Base-by-base conservation (phyloP, 2,888 invertebrate genomes). In the Nymphalis c-album region DNA sequence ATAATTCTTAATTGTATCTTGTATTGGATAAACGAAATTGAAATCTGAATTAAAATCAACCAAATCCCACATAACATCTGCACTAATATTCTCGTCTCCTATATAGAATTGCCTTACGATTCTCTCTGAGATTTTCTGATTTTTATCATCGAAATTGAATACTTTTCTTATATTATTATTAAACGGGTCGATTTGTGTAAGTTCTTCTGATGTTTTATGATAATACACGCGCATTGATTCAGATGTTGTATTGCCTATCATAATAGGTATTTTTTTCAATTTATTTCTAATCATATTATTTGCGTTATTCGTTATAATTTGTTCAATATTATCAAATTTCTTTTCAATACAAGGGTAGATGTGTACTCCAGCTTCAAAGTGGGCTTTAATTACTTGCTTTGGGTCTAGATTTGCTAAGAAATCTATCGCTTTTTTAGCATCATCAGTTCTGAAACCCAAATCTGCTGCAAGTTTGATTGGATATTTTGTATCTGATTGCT, bases 311-410 rank as follows among this genome's bases (percentile, higher is more conserved):
- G 60, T 6, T 26, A 61, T 48, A 18, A 59, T 18, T 22, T 18
- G 59, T 18, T 78, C 77, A 35, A 77, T 57, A 46, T 67, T 69
- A 17, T 74, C 22, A 48, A 75, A 72, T 45, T 71, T 70, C 50
- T 73, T 71, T 78, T 88, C 88, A n/a, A 86, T 75, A 63, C 86
- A 86, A 3, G 83, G 81, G 22, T 60, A 61, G 58, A 80, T 80
- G 1, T 1, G 1, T 8, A 83, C 45, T 13, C 67, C 59, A 45
- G 80, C 65, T 66, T 78, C 76, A 2, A 67, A n/a, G 7, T 76
- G 67, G 2, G 83, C 75, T 46, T 78, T 81, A 58, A 85, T 78
- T 0, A 87, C 67, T 59, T 81, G 63, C 22, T 75, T 73, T 2
- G 82, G 70, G 47, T 85, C 78, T 0, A 73, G 69, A 1, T 72